Conservation (phyloP, 2,888 invertebrate species). For the Pristionchus exspectatus region DNA sequence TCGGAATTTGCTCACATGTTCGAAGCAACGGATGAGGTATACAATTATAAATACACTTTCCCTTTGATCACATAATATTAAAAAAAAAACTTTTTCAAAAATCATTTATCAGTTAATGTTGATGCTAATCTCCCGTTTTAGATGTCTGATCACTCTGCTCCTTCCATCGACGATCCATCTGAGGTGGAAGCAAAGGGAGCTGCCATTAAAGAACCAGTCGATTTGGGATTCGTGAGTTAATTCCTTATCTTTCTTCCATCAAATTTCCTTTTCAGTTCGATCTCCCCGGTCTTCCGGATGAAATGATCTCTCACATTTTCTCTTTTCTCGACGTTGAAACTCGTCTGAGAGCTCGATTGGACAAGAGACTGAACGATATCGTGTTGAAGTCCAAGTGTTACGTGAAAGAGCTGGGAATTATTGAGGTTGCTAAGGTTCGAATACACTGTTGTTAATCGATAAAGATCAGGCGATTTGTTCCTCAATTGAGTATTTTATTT, state of each 20-base stretch:
- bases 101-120: too few relatives aligned
- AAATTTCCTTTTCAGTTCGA: neutral
- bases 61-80: too few relatives aligned
- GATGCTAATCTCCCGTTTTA: too few relatives aligned
- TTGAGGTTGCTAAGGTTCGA: neutral
- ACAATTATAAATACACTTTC: too few relatives aligned
- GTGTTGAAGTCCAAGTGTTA: neutral
- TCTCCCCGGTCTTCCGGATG: neutral
- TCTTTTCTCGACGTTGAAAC: neutral
- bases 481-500: neutral
- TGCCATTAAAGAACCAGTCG: neutral
- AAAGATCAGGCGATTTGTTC: neutral
- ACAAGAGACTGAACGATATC: neutral
- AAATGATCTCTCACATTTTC: neutral
- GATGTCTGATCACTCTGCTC: too few relatives aligned
- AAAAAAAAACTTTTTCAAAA: too few relatives aligned
- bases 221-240: neutral
- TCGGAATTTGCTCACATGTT: too few relatives aligned
- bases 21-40: too few relatives aligned
- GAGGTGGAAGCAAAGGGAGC: too few relatives aligned
- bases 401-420: neutral
- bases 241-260: neutral
- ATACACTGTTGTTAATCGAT: neutral
- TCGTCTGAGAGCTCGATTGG: neutral
- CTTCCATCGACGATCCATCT: too few relatives aligned